phyloP scores from a whole-genome alignment of 2,888 invertebrate species.

The Napeogenes sylphis region DNA sequence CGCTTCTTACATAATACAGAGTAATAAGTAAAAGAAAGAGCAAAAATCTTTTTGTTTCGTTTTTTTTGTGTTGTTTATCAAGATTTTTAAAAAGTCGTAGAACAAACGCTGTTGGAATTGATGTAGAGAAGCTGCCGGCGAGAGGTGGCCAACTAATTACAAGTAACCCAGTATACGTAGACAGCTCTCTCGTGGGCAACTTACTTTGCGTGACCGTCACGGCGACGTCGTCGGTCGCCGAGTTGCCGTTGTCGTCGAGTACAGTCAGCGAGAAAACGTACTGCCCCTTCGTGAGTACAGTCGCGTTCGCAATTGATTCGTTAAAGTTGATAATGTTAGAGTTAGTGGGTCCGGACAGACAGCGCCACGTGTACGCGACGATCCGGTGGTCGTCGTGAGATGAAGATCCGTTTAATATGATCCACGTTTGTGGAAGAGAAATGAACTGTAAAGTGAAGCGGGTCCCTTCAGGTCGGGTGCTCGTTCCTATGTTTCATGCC shows the following conservation, averaged over 20 bases:
- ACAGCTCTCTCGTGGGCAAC: slow-evolving; percentile 39
- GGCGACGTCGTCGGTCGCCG: slow-evolving; percentile 83
- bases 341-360: slow-evolving; percentile 82
- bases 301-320: slow-evolving; percentile 85
- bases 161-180: too few relatives aligned
- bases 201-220: slow-evolving; percentile 91
- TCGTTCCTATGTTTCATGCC: too few relatives aligned
- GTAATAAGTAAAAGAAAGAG: too few relatives aligned
- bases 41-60: too few relatives aligned
- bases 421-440: slow-evolving; percentile 90
- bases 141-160: too few relatives aligned
- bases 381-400: slow-evolving; percentile 91
- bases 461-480: background rate
- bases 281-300: slow-evolving; percentile 88
- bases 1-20: too few relatives aligned
- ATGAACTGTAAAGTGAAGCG: slow-evolving; percentile 76
- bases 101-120: too few relatives aligned
- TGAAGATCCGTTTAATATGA: slow-evolving; percentile 86
- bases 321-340: slow-evolving; percentile 75
- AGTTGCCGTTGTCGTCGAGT: slow-evolving; percentile 89
- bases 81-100: too few relatives aligned
- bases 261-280: slow-evolving; percentile 90
- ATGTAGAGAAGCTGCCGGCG: too few relatives aligned
- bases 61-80: too few relatives aligned
- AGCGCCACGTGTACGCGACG: slow-evolving; percentile 89